These are phyloP conservation scores for Cyaniris semiargus DNA, from an alignment of 2,888 invertebrate genomes.

Conservation along the genomic window DNA sequence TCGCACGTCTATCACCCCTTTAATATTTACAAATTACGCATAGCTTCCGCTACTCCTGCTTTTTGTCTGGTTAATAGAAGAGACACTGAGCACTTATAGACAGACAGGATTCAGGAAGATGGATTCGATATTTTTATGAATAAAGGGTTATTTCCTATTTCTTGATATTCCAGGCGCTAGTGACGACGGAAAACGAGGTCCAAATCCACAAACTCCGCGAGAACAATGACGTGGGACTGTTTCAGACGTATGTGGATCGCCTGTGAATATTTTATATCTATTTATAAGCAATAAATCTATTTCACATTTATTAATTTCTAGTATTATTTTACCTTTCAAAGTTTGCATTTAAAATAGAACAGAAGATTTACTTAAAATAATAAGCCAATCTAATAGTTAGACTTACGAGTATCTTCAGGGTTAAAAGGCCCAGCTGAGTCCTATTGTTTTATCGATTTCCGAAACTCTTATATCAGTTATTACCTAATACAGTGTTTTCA, in stretches of 20 bases:
- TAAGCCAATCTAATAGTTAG: too few species aligned
- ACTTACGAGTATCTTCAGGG: too few species aligned
- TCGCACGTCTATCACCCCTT: too few species aligned
- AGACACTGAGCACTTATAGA: not conserved
- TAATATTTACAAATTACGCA: too few species aligned
- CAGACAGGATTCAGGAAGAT: not conserved
- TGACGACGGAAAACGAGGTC: slow-evolving; percentile 4
- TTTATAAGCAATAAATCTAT: not conserved
- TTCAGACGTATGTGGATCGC: not conserved
- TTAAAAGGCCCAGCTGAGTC: too few species aligned
- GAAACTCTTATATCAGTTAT: too few species aligned
- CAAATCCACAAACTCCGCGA: slow-evolving; percentile 9
- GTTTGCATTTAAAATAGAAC: too few species aligned
- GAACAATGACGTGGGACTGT: not conserved
- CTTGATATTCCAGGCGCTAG: not conserved
- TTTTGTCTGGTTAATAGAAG: not conserved
- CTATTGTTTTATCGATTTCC: too few species aligned
- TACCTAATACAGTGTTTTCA: too few species aligned
- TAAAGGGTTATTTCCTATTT: not conserved
- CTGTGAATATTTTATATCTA: slow-evolving; percentile 2
- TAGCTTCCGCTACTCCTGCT: not conserved
- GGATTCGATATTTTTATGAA: not conserved
- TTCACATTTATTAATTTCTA: not conserved
- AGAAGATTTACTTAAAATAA: too few species aligned
- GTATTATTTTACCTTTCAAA: not conserved